Conservation (phyloP, 2,888 invertebrate genomes). For the Thymelicus acteon region DNA sequence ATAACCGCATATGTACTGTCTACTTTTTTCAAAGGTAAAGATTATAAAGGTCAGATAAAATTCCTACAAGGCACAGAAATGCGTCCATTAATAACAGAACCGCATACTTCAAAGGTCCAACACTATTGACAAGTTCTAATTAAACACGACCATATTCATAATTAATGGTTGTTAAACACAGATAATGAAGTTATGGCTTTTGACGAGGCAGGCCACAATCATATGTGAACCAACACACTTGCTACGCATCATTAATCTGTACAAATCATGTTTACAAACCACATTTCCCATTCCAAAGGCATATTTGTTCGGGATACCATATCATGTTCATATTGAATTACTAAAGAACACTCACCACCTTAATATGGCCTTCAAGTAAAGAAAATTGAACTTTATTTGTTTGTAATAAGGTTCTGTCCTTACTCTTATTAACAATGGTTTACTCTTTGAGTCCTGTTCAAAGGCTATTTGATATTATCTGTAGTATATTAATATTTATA, state of each 20-base stretch:
- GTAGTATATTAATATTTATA: conserved; percentile 5
- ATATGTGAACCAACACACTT: conserved; percentile 11
- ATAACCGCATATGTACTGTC: too few species aligned
- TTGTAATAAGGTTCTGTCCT: conserved; percentile 3
- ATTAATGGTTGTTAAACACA: neutral
- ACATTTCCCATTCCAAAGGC: conserved; percentile 46
- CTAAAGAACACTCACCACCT: neutral
- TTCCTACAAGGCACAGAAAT: too few species aligned
- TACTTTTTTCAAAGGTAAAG: too few species aligned
- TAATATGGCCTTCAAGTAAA: neutral
- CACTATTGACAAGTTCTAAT: neutral
- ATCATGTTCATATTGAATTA: conserved; percentile 36
- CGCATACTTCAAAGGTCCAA: too few species aligned
- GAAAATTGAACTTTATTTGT: neutral
- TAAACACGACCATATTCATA: neutral
- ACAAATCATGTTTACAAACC: conserved; percentile 47
- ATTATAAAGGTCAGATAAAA: too few species aligned
- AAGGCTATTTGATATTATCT: conserved; percentile 21
- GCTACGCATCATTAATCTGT: conserved; percentile 38
- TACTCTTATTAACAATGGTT: neutral
- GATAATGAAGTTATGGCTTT: conserved; percentile 2
- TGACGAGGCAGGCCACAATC: neutral
- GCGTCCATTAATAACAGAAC: too few species aligned
- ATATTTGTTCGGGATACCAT: conserved; percentile 47
- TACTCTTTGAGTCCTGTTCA: conserved; percentile 18